A percentile compares a stretch with the other conserved stretches of the same genome.
Evolutionary conservation across 2,888 invertebrate species (phyloP).

Genomic region (Phania funesta): DNA sequence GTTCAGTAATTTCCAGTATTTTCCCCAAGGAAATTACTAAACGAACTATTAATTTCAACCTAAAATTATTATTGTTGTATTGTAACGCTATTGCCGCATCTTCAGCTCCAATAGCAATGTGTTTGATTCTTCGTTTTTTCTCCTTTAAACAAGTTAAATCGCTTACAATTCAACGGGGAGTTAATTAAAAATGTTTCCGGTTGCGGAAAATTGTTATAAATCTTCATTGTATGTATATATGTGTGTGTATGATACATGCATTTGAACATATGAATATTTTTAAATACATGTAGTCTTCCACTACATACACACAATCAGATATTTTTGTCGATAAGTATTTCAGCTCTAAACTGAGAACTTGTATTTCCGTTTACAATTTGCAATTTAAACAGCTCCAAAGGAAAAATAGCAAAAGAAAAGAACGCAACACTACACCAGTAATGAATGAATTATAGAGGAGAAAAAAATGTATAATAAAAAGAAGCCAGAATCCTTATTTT

Average conservation of each 20-base stretch:
- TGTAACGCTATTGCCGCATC: neutral
- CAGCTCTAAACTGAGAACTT: constrained; percentile 57
- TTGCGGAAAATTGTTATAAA: constrained; percentile 65
- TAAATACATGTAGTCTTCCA: neutral
- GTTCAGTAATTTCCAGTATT: neutral
- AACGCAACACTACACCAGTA: constrained; percentile 13
- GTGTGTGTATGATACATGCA: neutral
- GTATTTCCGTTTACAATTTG: constrained; percentile 67
- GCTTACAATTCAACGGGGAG: constrained; percentile 67
- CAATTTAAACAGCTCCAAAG: constrained; percentile 30
- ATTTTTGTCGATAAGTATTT: constrained; percentile 57
- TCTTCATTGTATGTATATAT: constrained; percentile 26
- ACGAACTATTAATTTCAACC: constrained; percentile 56
- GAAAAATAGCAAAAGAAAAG: constrained; percentile 13
- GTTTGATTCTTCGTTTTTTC: constrained; percentile 13
- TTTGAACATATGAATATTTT: neutral
- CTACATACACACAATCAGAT: neutral
- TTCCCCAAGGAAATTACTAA: constrained; percentile 28
- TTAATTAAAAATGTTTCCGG: constrained; percentile 70
- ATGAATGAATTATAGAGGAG: constrained; percentile 47
- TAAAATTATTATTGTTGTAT: constrained; percentile 44
- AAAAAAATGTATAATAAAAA: constrained; percentile 24
- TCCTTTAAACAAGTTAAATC: constrained; percentile 46
- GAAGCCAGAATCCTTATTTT: constrained; percentile 55
- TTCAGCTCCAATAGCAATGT: neutral